Evolutionary conservation across 2,888 invertebrate genomes (phyloP), one percentile per base, ranked within the genome.

Genomic region (Heteromyza rotundicornis): DNA sequence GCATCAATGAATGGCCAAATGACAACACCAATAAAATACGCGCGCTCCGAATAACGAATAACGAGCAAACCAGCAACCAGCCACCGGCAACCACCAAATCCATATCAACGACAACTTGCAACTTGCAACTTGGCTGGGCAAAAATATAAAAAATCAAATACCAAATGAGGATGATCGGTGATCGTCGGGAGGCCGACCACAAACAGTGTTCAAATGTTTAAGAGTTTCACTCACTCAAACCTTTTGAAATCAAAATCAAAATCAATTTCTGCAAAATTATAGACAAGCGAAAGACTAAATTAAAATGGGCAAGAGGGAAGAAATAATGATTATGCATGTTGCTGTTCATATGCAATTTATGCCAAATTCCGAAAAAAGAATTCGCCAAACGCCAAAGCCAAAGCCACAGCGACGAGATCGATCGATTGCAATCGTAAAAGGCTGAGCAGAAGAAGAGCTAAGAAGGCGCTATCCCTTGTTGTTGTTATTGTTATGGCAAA

Each of bases 271-370:
- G 56, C n/a, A 54, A 62, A 68, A 53, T 65, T 61, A 64, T 65
- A 62, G 62, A 66, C 65, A 66, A 66, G 57, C 57, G 24, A 63
- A 57, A 61, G n/a, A 58, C 64, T 65, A 64, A 66, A 68, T 66
- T 64, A 65, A 65, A 68, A 62, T 54, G 62, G 57, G 52, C 10
- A 19, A 66, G n/a, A n/a, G n/a, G n/a, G n/a, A n/a, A n/a, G n/a
- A n/a, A 64, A 60, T 66, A 69, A 64, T 67, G 66, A 68, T 68
- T 65, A 64, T 67, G 63, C 64, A 64, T 63, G 64, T 65, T 62
- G 50, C 2, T 5, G 17, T 5, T 2, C 14, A 5, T 8, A 8
- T 47, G 47, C 47, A 47, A 14, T 40, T 8, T 40, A 40, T 40
- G 40, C 40, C n/a, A n/a, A n/a, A n/a, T n/a, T 5, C 5, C 47